Conservation (phyloP, 1,140 invertebrate genomes). For the Conus betulinus region DNA sequence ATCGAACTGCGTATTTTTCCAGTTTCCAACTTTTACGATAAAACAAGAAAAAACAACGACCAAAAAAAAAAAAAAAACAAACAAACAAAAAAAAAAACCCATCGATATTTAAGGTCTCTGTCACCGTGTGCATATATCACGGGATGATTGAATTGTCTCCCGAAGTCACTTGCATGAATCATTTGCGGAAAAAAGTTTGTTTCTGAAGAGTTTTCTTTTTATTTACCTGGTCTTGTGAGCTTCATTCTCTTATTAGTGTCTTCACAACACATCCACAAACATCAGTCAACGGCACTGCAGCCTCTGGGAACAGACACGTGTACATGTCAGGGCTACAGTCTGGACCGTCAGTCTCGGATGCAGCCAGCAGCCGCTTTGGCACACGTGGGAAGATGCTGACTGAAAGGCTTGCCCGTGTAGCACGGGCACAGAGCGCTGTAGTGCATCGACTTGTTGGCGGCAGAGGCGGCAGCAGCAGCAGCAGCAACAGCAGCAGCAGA, state of each 20-base stretch:
- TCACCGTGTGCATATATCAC: no score
- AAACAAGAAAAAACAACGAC: no score
- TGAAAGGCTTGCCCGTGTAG: constrained; percentile 48
- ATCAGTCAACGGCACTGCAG: no score
- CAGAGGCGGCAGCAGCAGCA: constrained; percentile 45
- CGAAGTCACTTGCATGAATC: neutral
- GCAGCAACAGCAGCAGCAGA: constrained; percentile 31
- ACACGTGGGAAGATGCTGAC: neutral
- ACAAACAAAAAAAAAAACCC: neutral
- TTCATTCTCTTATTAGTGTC: neutral
- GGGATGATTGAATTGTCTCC: no score
- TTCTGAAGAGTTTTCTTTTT: neutral
- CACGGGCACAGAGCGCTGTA: constrained; percentile 54
- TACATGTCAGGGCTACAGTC: neutral
- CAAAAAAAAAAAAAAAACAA: no score
- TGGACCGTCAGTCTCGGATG: constrained; percentile 44
- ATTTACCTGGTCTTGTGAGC: neutral
- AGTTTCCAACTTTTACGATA: neutral
- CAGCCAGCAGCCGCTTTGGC: constrained; percentile 51
- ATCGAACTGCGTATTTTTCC: no score
- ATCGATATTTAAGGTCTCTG: no score
- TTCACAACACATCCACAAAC: no score
- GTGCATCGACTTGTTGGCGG: constrained; percentile 51
- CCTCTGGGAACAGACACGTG: neutral
- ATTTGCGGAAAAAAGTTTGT: neutral